A percentile compares a stretch with the other conserved stretches of the same genome.
Conservation (phyloP, 2,113 vertebrate species). For the Eptesicus fuscus region DNA sequence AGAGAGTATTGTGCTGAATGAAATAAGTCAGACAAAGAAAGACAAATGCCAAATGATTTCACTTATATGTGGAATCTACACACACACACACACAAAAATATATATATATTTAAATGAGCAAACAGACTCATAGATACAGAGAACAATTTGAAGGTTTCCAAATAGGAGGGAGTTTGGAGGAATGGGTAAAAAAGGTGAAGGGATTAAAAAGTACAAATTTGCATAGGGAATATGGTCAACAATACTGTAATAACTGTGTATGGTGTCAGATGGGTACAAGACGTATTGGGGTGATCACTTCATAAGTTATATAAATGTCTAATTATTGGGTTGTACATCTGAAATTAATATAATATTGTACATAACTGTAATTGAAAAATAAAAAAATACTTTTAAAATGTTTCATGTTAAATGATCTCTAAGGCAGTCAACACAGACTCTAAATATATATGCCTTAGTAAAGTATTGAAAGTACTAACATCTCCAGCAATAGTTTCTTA, state of each 20-base stretch:
- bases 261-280: neutral
- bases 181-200: no score
- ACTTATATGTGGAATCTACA: no score
- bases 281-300: neutral
- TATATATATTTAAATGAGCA: no score
- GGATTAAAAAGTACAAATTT: no score
- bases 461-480: neutral
- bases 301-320: neutral
- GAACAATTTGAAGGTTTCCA: no score
- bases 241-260: neutral
- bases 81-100: no score
- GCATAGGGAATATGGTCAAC: neutral
- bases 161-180: no score
- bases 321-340: neutral
- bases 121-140: no score
- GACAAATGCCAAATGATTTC: no score
- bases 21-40: no score
- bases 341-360: neutral
- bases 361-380: neutral
- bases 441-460: neutral
- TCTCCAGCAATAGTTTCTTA: neutral
- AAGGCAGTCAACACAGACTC: neutral
- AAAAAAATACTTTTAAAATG: neutral
- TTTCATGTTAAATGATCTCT: neutral
- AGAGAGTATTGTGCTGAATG: no score